Base-by-base conservation (phyloP, 1,140 invertebrate genomes). In the Macrosteles quadrilineatus region DNA sequence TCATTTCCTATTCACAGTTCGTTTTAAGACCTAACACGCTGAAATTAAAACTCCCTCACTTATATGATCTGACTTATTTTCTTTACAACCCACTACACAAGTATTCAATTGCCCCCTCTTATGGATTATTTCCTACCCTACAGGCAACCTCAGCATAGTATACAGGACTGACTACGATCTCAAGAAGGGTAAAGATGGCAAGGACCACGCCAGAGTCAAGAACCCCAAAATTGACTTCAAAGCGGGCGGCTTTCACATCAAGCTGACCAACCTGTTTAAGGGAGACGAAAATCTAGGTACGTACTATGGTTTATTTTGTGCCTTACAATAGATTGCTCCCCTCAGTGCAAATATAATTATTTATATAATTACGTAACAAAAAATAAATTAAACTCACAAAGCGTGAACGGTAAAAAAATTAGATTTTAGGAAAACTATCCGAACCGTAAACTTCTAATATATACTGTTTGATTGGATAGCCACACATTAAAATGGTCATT, bases 231-330 rank as follows among this genome's bases (percentile, higher is more conserved):
- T 69, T 14, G 55, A 50, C 12, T 25, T 63, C 23, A 36, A 25
- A 14, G 32, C 57, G 11, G 45, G 36, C 12, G 36, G 59, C 19
- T 65, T 70, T 19, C 25, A 4, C 1, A 47, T 57, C 27, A 68
- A 68, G 19, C 31, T 73, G 17, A 68, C 62, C n/a, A 76, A 76
- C 67, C 73, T 77, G 12, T 76, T 77, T 69, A 76, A 76, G 43
- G 75, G 74, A 27, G 73, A 76, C 63, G 72, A 75, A 70, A 31
- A 69, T 21, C 62, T 74, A 14, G 70, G 75, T 73, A 67, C 69
- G 57, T 69, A 53, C n/a, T n/a, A n/a, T n/a, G n/a, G n/a, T n/a
- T n/a, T n/a, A n/a, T n/a, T 47, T 4, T 40, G 43, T 29, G 9
- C n/a, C n/a, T 19, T n/a, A 63, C n/a, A 23, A 36, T 2, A 29